Percentiles rank a stretch among this genome's conserved stretches.
These are phyloP conservation scores for Craseonycteris thonglongyai DNA, from an alignment of 2,113 vertebrate genomes.

Conservation along the genomic window DNA sequence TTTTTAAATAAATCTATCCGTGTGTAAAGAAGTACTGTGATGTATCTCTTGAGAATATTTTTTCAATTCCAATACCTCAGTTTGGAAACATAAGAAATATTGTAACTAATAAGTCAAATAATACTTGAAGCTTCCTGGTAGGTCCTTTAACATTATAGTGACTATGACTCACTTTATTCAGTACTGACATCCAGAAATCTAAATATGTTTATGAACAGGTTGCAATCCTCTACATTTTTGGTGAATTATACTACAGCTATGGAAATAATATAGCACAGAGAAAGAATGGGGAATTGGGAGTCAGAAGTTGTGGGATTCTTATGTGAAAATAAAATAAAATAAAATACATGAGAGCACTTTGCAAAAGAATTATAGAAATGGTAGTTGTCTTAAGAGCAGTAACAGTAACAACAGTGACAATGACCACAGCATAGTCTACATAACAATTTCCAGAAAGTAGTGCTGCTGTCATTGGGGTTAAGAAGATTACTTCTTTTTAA, in stretches of 20 bases:
- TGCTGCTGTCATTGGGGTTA: background rate
- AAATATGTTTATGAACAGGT: background rate
- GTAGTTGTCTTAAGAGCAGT: background rate
- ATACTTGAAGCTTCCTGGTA: background rate
- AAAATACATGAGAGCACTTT: background rate
- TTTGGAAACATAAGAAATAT: background rate
- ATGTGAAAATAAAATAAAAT: background rate
- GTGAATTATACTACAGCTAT: background rate
- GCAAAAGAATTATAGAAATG: background rate
- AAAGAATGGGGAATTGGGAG: background rate
- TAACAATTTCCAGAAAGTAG: background rate
- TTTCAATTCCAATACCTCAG: background rate
- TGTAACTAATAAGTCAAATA: background rate
- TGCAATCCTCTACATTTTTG: background rate
- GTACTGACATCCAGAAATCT: background rate
- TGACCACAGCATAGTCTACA: background rate
- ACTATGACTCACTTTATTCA: background rate
- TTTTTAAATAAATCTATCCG: background rate
- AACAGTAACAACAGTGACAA: background rate
- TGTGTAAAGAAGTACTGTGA: background rate
- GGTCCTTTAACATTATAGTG: background rate
- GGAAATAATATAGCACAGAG: background rate
- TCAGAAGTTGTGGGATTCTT: background rate
- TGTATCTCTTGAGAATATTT: background rate
- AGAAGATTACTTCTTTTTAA: background rate